Percentiles rank a stretch among this genome's conserved stretches.
Conservation (phyloP, 1,140 invertebrate genomes). For the Ylistrum balloti region DNA sequence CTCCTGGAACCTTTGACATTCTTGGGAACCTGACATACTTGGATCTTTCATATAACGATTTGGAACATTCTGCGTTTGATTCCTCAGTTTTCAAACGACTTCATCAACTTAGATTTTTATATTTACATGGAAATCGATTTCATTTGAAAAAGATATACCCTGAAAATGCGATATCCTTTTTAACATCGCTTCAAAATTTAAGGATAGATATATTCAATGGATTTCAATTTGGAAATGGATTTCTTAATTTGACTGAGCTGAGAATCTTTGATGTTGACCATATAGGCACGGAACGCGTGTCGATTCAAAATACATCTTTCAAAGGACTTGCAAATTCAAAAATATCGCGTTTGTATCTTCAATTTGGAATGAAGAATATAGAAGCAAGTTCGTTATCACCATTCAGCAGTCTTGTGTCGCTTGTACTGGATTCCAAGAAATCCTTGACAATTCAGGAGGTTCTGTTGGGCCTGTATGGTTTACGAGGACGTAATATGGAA, state of each 20-base stretch:
- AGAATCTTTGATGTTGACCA: background rate
- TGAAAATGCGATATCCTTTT: background rate
- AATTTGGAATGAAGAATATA: background rate
- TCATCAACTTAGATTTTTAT: background rate
- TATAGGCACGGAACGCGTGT: background rate
- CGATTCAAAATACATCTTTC: background rate
- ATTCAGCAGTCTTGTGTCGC: background rate
- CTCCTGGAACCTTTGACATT: background rate
- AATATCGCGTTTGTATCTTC: background rate
- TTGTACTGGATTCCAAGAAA: background rate
- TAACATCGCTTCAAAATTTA: background rate
- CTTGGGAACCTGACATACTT: background rate
- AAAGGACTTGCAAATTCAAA: background rate
- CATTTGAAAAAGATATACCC: background rate
- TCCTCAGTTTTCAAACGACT: background rate
- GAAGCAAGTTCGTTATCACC: background rate
- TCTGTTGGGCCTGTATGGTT: background rate
- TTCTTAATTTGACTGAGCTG: background rate
- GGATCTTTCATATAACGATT: background rate
- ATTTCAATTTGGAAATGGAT: background rate
- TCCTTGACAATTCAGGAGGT: background rate
- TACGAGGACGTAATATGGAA: background rate
- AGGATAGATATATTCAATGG: background rate
- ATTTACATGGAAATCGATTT: background rate
- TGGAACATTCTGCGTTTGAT: constrained; percentile 8